Evolutionary conservation across 2,113 vertebrate genomes (phyloP), one percentile per base, ranked within the genome.

Genomic region (Tretioscincus oriximinensis): DNA sequence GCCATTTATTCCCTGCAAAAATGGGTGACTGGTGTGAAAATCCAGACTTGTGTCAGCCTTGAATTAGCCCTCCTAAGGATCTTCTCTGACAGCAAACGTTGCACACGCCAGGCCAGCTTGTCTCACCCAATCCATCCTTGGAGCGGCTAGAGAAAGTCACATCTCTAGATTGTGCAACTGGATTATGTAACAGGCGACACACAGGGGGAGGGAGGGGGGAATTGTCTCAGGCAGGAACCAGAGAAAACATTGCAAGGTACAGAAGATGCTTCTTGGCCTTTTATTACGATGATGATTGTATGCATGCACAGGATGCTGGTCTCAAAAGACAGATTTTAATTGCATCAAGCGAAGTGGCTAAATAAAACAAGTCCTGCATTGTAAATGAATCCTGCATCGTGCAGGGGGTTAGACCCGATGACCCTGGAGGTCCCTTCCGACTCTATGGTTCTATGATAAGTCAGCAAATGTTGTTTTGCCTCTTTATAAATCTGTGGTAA

Each of bases 111-210:
- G 85, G 88, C 61, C 26, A 20, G 81, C 76, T 76, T 69, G 54
- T 45, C 12, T 21, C 35, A 20, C 31, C 77, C 83, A 14, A 74
- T 76, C 54, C 21, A 35, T 58, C 75, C 73, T 45, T 14, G 1
- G 78, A 78, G 24, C 20, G 0, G 74, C 78, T 28, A 80, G 75
- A 72, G 81, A 18, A 78, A 31, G 87, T 73, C 73, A 31, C 3
- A n/a, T 86, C 73, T 86, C 81, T 58, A 14, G 81, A 80, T 81
- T 83, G 86, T 81, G 84, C 87, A 82, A 10, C 54, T 28, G 12
- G 78, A 77, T 92, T 87, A 84, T 49, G 81, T 81, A 90, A 92
- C 76, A 72, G 77, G 69, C 76, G 41, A 41, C 73, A 1, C 54
- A 18, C 14, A 1, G 54, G 12, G 54, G 54, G 28, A 26, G 74